These are phyloP conservation scores for Guaruba guarouba DNA, from an alignment of 2,113 vertebrate genomes.

Conservation along the genomic window DNA sequence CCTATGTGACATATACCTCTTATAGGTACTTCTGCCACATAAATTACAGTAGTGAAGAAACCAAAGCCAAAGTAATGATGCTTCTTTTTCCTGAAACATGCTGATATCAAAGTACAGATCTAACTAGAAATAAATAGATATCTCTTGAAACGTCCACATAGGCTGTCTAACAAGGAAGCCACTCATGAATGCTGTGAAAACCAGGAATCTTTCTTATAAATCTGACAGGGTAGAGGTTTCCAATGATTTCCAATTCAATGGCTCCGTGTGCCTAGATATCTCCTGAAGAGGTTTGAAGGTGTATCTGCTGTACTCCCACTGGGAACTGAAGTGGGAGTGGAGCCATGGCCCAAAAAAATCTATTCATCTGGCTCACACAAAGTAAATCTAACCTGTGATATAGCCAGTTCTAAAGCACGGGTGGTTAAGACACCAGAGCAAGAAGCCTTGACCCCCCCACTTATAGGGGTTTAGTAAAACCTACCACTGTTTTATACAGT, in stretches of 20 bases:
- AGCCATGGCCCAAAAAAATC: neutral
- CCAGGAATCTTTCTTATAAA: neutral
- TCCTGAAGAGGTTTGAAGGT: neutral
- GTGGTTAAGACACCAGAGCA: neutral
- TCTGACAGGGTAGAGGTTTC: neutral
- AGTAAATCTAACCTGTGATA: neutral
- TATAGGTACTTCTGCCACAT: neutral
- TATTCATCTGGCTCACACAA: neutral
- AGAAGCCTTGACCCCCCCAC: neutral
- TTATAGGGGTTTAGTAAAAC: neutral
- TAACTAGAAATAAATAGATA: neutral
- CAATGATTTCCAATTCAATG: neutral
- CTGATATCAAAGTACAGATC: neutral
- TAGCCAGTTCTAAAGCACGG: neutral
- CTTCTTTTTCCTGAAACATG: neutral
- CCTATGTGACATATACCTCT: neutral
- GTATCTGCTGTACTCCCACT: neutral
- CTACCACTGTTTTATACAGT: neutral
- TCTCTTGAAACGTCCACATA: neutral
- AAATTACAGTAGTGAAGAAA: neutral
- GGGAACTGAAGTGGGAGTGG: accelerated
- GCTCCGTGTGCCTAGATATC: neutral
- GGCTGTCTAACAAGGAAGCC: neutral
- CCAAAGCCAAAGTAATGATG: neutral
- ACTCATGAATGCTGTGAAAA: neutral